Percentiles rank a stretch among this genome's conserved stretches.
Evolutionary conservation across 2,797 vertebrate genomes (phyloP).

Genomic region (Centroberyx gerrardi): DNA sequence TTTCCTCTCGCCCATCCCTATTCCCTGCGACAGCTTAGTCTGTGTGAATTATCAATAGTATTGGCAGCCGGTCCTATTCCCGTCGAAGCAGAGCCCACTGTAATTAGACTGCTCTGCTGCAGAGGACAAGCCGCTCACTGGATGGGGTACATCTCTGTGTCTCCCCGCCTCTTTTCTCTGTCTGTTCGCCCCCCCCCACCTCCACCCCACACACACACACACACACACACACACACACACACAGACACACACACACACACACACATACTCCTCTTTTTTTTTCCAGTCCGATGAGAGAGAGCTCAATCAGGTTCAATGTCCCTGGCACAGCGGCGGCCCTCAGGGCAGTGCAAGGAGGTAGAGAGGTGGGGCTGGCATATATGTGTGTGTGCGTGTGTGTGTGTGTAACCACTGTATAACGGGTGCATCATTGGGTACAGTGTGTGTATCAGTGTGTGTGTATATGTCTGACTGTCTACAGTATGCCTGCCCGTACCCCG

Average conservation of each 20-base stretch:
- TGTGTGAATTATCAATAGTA: slow-evolving; percentile 85
- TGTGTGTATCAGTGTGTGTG: slow-evolving; percentile 16
- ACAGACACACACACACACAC: no score
- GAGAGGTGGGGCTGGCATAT: slow-evolving; percentile 25
- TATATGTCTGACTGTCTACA: slow-evolving; percentile 28
- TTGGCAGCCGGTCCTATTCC: slow-evolving; percentile 79
- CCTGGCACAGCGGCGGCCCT: slow-evolving; percentile 28
- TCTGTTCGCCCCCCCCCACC: background rate
- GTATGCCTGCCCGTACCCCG: slow-evolving; percentile 26
- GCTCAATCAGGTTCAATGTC: slow-evolving; percentile 53
- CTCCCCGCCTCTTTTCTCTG: slow-evolving; percentile 3
- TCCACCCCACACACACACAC: no score
- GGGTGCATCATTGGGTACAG: slow-evolving; percentile 7
- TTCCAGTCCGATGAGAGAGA: slow-evolving; percentile 28
- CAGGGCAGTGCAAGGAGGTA: slow-evolving; percentile 28
- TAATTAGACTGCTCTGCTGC: slow-evolving; percentile 80
- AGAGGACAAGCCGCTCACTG: slow-evolving; percentile 67
- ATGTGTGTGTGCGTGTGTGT: slow-evolving; percentile 13
- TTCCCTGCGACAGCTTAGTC: slow-evolving; percentile 81
- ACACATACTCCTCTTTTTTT: slow-evolving; percentile 24
- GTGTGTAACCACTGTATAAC: slow-evolving; percentile 23
- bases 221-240: no score
- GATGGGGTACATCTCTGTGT: slow-evolving; percentile 54
- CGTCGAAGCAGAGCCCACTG: slow-evolving; percentile 70
- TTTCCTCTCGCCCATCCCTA: slow-evolving; percentile 77